Evolutionary conservation across 1,140 invertebrate species (phyloP).

Genomic region (Euborellia annulipes): DNA sequence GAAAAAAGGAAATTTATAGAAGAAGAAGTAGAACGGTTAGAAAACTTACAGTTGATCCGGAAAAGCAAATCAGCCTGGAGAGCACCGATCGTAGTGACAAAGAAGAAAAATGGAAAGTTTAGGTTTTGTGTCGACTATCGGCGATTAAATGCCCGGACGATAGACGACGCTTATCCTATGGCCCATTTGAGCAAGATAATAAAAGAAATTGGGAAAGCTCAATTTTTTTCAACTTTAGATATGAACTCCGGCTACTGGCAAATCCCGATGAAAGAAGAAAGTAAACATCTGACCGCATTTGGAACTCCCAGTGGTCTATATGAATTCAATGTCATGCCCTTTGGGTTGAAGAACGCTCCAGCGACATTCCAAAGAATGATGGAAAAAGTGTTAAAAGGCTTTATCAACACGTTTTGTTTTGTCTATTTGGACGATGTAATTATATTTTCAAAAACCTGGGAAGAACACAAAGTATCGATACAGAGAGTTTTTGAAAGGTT

Average conservation of each 20-base stretch:
- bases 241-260: constrained; percentile 30
- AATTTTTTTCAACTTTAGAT: constrained; percentile 33
- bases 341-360: constrained; percentile 20
- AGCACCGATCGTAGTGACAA: too few relatives aligned
- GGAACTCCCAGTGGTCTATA: constrained; percentile 17
- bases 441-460: not conserved
- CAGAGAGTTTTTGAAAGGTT: constrained; percentile 12
- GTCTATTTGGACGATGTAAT: constrained; percentile 24
- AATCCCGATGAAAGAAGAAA: constrained; percentile 20
- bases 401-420: constrained; percentile 13
- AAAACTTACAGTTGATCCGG: too few relatives aligned
- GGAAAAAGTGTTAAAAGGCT: constrained; percentile 21
- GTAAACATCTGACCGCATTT: constrained; percentile 22
- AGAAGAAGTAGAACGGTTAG: too few relatives aligned
- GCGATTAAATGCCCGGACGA: constrained; percentile 26
- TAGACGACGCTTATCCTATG: constrained; percentile 33
- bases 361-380: constrained; percentile 24
- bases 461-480: constrained; percentile 2
- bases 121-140: constrained; percentile 26
- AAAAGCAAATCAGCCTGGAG: too few relatives aligned
- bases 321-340: constrained; percentile 19
- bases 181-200: constrained; percentile 32
- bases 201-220: constrained; percentile 27
- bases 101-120: too few relatives aligned
- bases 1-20: too few relatives aligned